These are phyloP conservation scores for Heliconius erato DNA, from an alignment of 2,888 invertebrate species.

Conservation along the genomic window DNA sequence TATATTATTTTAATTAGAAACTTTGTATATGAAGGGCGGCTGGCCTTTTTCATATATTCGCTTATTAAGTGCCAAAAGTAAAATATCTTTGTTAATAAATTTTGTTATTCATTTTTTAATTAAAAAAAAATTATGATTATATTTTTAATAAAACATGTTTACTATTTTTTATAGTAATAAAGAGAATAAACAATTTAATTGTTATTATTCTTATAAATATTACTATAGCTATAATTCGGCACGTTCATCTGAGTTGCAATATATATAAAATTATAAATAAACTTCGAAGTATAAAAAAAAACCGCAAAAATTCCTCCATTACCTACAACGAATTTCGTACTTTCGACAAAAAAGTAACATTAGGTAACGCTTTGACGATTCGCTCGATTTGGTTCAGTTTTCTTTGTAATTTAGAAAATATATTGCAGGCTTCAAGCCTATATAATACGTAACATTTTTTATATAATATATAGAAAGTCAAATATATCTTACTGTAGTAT, in stretches of 20 bases:
- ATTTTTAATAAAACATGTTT: no score
- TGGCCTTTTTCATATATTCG: neutral
- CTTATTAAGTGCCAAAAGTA: neutral
- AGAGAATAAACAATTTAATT: no score
- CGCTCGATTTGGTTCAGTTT: constrained; percentile 2
- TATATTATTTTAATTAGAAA: constrained; percentile 13
- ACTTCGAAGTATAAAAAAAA: neutral
- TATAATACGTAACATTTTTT: neutral
- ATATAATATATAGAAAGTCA: neutral
- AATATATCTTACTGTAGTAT: neutral
- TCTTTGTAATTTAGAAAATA: neutral
- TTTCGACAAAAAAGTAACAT: neutral
- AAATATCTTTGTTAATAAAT: neutral
- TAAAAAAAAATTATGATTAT: no score
- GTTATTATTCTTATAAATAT: neutral
- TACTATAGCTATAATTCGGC: neutral
- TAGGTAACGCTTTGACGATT: constrained; percentile 8
- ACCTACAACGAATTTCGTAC: neutral
- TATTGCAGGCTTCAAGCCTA: neutral
- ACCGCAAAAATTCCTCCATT: neutral
- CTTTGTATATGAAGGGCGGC: neutral
- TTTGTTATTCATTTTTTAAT: neutral
- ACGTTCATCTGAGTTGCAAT: neutral
- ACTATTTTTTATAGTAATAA: no score
- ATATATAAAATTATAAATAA: neutral